phyloP scores from a whole-genome alignment of 1,140 invertebrate species.

The Bathynomus jamesi region DNA sequence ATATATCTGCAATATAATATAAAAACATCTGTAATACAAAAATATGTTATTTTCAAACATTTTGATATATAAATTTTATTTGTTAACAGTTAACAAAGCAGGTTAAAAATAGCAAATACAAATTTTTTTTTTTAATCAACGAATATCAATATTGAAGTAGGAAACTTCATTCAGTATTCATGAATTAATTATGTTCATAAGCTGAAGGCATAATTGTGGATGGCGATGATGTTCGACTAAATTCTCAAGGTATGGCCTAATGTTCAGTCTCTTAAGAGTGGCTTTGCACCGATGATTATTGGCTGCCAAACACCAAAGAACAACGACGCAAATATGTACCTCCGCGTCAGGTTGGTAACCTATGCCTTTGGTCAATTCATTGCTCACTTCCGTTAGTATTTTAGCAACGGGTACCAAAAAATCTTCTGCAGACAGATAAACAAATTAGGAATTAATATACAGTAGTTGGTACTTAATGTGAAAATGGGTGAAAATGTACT shows the following conservation, averaged over 20 bases:
- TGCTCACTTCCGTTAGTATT: not conserved
- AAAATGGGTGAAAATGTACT: too few relatives aligned
- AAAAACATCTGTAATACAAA: too few relatives aligned
- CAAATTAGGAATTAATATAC: too few relatives aligned
- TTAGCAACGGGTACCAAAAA: not conserved
- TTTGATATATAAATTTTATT: too few relatives aligned
- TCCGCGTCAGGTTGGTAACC: not conserved
- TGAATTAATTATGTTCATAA: not conserved
- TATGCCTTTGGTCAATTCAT: not conserved
- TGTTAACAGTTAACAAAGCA: too few relatives aligned
- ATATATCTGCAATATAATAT: too few relatives aligned
- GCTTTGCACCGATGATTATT: not conserved
- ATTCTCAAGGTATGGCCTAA: not conserved
- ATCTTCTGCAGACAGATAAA: not conserved
- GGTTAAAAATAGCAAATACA: too few relatives aligned
- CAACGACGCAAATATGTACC: not conserved
- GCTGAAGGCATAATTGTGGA: not conserved
- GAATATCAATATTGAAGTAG: too few relatives aligned
- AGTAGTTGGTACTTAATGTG: too few relatives aligned
- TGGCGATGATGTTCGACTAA: not conserved
- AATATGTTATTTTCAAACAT: too few relatives aligned
- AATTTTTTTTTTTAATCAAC: too few relatives aligned
- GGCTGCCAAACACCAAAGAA: not conserved
- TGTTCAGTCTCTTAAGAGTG: not conserved
- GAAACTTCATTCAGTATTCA: too few relatives aligned